A percentile compares a stretch with the other conserved stretches of the same genome.
phyloP scores from a whole-genome alignment of 2,888 invertebrate species.

The Hybos culiciformis region DNA sequence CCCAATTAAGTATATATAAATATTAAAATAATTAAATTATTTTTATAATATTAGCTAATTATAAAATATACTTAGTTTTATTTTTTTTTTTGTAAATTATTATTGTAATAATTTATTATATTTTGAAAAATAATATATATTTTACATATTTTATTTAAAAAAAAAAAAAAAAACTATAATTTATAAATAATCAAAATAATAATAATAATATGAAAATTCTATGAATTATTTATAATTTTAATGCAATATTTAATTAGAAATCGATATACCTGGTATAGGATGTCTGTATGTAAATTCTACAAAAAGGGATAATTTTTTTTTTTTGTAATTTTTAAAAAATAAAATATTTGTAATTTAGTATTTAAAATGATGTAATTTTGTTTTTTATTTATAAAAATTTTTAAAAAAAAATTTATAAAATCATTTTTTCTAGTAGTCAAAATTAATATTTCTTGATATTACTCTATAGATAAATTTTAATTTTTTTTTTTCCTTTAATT shows the following conservation, averaged over 20 bases:
- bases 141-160: neutral
- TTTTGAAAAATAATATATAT: neutral
- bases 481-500: neutral
- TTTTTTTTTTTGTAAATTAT: neutral
- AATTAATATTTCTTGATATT: neutral
- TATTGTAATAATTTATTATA: neutral
- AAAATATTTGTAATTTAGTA: neutral
- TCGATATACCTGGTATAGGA: slow-evolving; percentile 8
- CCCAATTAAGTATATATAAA: too few relatives aligned
- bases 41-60: too few relatives aligned
- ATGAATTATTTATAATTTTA: too few relatives aligned
- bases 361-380: neutral
- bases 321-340: neutral
- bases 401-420: neutral
- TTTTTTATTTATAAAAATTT: neutral
- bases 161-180: too few relatives aligned
- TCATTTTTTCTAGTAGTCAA: neutral
- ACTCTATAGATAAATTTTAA: neutral
- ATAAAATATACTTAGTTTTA: too few relatives aligned
- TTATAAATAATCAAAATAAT: too few relatives aligned
- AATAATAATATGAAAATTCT: too few relatives aligned
- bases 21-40: too few relatives aligned
- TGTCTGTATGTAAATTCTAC: slow-evolving; percentile 35
- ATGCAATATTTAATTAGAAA: too few relatives aligned
- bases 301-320: slow-evolving; percentile 17